These are phyloP conservation scores for Hippasteria phrygiana DNA, from an alignment of 53 echinoderm and acorn worm genomes.

Conservation along the genomic window DNA sequence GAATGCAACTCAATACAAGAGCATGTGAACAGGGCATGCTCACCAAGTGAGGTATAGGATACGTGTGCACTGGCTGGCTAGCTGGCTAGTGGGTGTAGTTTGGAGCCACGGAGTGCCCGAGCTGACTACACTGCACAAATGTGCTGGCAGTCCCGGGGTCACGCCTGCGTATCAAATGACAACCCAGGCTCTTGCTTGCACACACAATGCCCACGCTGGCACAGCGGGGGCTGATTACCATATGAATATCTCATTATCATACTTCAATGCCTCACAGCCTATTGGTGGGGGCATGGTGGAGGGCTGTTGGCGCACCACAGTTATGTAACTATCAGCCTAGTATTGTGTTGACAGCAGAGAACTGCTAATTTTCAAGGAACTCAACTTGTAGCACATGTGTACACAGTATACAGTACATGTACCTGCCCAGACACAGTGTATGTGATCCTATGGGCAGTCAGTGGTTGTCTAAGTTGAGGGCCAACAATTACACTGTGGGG, in stretches of 20 bases:
- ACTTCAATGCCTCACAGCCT: constrained; percentile 43
- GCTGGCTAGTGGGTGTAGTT: background rate
- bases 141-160: constrained; percentile 64
- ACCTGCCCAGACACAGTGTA: background rate
- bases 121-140: constrained; percentile 9
- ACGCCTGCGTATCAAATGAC: constrained; percentile 77
- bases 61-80: background rate
- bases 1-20: background rate
- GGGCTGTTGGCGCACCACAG: constrained; percentile 34
- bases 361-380: background rate
- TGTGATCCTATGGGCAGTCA: background rate
- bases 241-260: constrained; percentile 72
- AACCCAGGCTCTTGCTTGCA: constrained; percentile 1
- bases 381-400: background rate
- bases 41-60: background rate
- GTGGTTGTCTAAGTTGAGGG: background rate
- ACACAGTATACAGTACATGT: background rate
- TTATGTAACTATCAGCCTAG: constrained; percentile 49
- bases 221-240: constrained; percentile 61
- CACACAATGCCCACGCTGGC: constrained; percentile 71
- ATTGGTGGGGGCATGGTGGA: constrained; percentile 33
- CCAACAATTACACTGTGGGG: background rate
- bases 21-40: constrained; percentile 2
- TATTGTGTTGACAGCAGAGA: constrained; percentile 40
- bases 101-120: constrained; percentile 16